Conservation (phyloP, 2,888 invertebrate species). For the Xanthia togata region DNA sequence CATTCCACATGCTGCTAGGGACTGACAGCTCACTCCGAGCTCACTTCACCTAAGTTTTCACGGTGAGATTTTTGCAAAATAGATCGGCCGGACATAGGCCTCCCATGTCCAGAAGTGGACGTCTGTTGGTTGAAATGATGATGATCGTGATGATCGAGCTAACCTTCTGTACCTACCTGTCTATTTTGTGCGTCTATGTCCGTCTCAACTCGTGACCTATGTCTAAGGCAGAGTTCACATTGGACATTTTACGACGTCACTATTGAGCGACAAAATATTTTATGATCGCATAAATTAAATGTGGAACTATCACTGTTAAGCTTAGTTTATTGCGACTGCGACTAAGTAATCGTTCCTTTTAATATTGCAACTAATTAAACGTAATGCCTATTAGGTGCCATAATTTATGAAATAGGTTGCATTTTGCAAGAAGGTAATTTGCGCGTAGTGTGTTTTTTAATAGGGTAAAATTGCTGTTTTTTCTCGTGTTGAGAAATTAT, state of each 20-base stretch:
- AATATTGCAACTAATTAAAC: slow-evolving; percentile 42
- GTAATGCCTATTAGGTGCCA: slow-evolving; percentile 5
- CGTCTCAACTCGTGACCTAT: slow-evolving; percentile 29
- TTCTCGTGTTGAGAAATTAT: slow-evolving; percentile 24
- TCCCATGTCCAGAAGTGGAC: neutral
- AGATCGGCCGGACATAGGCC: no score
- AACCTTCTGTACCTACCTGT: neutral
- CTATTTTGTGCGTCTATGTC: slow-evolving; percentile 13
- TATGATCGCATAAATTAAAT: slow-evolving; percentile 75
- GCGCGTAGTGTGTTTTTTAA: slow-evolving; percentile 40
- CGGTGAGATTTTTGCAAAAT: no score
- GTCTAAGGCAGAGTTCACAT: slow-evolving; percentile 51
- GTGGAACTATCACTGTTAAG: slow-evolving; percentile 64
- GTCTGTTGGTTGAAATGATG: neutral
- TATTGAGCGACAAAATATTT: slow-evolving; percentile 75
- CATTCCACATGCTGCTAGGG: no score
- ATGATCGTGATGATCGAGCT: neutral
- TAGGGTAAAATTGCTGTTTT: slow-evolving; percentile 39
- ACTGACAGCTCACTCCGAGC: no score
- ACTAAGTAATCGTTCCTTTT: slow-evolving; percentile 54
- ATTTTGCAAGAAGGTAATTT: slow-evolving; percentile 41
- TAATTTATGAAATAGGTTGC: slow-evolving; percentile 38
- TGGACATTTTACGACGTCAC: slow-evolving; percentile 69
- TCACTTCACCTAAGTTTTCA: no score
- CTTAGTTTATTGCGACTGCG: slow-evolving; percentile 44